Evolutionary conservation across 2,113 vertebrate species (phyloP).

Genomic region (Bettongia penicillata): DNA sequence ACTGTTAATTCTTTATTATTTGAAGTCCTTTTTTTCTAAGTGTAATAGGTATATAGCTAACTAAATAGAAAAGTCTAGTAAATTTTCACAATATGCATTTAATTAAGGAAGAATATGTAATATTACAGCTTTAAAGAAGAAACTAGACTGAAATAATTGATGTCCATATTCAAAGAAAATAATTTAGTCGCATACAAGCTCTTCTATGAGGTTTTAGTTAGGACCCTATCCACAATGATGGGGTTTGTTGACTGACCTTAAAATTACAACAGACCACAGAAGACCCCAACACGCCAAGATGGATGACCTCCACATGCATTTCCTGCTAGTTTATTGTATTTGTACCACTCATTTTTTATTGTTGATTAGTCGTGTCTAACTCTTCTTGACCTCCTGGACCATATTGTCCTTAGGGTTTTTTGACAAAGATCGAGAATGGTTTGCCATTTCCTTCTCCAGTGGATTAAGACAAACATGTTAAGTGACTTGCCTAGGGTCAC

Average conservation of each 20-base stretch:
- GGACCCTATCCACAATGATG: background rate
- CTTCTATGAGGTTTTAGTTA: background rate
- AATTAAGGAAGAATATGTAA: background rate
- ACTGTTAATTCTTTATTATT: constrained; percentile 20
- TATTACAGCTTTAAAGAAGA: background rate
- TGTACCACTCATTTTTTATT: background rate
- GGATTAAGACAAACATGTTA: background rate
- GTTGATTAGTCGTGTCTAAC: background rate
- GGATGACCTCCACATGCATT: background rate
- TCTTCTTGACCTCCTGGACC: background rate
- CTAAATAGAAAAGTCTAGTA: background rate
- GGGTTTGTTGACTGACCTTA: background rate
- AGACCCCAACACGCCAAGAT: background rate
- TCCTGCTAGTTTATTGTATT: background rate
- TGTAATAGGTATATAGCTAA: background rate
- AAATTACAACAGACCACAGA: background rate
- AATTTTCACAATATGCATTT: background rate
- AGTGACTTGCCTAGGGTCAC: background rate
- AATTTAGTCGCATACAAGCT: background rate
- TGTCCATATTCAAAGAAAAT: background rate
- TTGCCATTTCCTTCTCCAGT: background rate
- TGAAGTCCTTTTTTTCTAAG: background rate
- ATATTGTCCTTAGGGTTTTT: background rate
- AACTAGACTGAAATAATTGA: background rate
- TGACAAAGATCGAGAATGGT: background rate